These are phyloP conservation scores for Corticium candelabrum DNA, from an alignment of 37 sponge, comb jelly and placozoan genomes.

Conservation along the genomic window DNA sequence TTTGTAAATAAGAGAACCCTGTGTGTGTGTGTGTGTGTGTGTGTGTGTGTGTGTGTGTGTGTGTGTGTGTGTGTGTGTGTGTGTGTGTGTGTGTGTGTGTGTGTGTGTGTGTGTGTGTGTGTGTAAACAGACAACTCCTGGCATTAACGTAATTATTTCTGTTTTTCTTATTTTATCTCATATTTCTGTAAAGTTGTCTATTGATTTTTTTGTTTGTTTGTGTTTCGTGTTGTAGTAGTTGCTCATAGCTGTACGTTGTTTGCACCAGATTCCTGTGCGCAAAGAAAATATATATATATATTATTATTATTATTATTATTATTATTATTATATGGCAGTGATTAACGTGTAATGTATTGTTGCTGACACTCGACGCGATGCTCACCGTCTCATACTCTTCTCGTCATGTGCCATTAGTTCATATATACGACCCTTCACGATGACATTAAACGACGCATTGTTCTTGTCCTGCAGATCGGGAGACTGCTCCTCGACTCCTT, in stretches of 20 bases:
- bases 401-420: background rate
- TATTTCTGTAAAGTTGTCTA: too few species aligned
- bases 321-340: too few species aligned
- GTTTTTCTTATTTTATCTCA: too few species aligned
- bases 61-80: slow-evolving; percentile 21
- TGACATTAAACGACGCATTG: background rate
- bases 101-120: background rate
- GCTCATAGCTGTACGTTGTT: too few species aligned
- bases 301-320: too few species aligned
- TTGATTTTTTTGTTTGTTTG: too few species aligned
- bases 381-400: background rate
- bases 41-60: slow-evolving; percentile 24
- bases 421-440: background rate
- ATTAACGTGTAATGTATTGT: too few species aligned
- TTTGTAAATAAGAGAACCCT: too few species aligned
- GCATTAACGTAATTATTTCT: too few species aligned
- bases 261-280: background rate
- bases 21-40: too few species aligned
- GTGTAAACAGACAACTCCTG: too few species aligned
- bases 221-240: too few species aligned
- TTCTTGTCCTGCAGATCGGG: background rate
- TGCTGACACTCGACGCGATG: background rate
- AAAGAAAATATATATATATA: background rate
- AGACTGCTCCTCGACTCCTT: background rate
- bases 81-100: slow-evolving; percentile 21